Evolutionary conservation across 92 coral and sea anemone genomes (phyloP).

Genomic region (Palythoa grandiflora): DNA sequence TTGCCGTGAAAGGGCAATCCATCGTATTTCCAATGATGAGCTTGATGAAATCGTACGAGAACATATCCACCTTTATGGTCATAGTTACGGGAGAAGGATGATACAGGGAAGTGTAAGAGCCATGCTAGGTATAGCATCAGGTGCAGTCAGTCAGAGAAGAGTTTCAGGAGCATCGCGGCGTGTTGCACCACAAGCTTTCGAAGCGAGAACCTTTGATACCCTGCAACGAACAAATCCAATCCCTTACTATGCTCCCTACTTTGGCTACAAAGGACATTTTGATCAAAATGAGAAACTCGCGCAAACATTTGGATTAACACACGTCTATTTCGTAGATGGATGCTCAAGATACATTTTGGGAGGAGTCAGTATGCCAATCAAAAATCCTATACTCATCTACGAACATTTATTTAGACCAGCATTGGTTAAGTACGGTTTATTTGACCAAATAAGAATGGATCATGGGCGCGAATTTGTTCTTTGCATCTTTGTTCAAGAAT

Average conservation of each 20-base stretch:
- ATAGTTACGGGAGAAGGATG: constrained; percentile 50
- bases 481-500: constrained; percentile 62
- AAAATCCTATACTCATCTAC: constrained; percentile 65
- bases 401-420: constrained; percentile 60
- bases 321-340: constrained; percentile 15
- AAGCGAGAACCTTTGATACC: constrained; percentile 60
- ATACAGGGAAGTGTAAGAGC: constrained; percentile 58
- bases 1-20: constrained; percentile 44
- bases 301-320: background rate
- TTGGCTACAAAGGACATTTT: constrained; percentile 64
- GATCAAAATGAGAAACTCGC: constrained; percentile 38
- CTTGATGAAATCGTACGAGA: constrained; percentile 41
- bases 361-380: constrained; percentile 48
- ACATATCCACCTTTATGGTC: constrained; percentile 40
- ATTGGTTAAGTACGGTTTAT: constrained; percentile 11
- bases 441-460: too few species aligned
- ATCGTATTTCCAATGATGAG: constrained; percentile 47
- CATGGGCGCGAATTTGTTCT: constrained; percentile 47
- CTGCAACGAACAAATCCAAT: constrained; percentile 61
- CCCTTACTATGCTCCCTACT: constrained; percentile 61
- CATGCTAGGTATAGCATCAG: constrained; percentile 40
- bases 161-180: constrained; percentile 47
- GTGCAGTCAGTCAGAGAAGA: constrained; percentile 50
- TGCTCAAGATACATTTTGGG: constrained; percentile 56
- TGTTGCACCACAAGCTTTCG: constrained; percentile 37